Percentiles rank a stretch among this genome's conserved stretches.
These are phyloP conservation scores for Catonia carolina DNA, from an alignment of 2,888 invertebrate genomes.

Conservation along the genomic window DNA sequence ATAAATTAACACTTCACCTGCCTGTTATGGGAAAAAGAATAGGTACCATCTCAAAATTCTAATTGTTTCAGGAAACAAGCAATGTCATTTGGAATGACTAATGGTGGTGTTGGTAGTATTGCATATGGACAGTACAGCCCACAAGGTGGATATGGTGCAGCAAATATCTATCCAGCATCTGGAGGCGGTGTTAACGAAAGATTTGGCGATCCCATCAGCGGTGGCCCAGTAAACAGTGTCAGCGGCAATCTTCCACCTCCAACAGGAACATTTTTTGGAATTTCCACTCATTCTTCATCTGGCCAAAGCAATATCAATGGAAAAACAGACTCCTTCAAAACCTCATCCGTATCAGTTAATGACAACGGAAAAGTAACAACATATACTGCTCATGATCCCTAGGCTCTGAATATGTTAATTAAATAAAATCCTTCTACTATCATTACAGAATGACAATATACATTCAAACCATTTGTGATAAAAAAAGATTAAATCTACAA, in stretches of 20 bases:
- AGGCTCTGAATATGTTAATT: slow-evolving; percentile 25
- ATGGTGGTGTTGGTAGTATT: too few species aligned
- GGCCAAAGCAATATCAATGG: slow-evolving; percentile 55
- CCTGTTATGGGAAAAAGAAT: too few species aligned
- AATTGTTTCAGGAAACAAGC: too few species aligned
- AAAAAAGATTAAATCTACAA: too few species aligned
- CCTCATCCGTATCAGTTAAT: slow-evolving; percentile 59
- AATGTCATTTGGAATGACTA: too few species aligned
- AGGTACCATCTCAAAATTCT: too few species aligned
- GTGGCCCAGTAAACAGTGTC: slow-evolving; percentile 18
- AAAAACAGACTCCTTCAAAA: slow-evolving; percentile 47
- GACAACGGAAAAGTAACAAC: slow-evolving; percentile 65
- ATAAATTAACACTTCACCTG: too few species aligned
- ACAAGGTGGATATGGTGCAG: slow-evolving; percentile 28
- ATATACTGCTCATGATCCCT: slow-evolving; percentile 49
- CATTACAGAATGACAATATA: too few species aligned
- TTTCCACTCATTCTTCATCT: slow-evolving; percentile 58
- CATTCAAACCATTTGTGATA: too few species aligned
- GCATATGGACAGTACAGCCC: slow-evolving; percentile 23
- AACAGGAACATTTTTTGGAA: slow-evolving; percentile 44
- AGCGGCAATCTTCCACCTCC: slow-evolving; percentile 23
- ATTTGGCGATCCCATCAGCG: slow-evolving; percentile 16
- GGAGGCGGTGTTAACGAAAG: slow-evolving; percentile 22
- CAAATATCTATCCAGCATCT: slow-evolving; percentile 25
- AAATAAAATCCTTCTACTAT: too few species aligned